These are phyloP conservation scores for Enteromius afrohamiltoni DNA, from an alignment of 2,797 vertebrate genomes.

Conservation along the genomic window DNA sequence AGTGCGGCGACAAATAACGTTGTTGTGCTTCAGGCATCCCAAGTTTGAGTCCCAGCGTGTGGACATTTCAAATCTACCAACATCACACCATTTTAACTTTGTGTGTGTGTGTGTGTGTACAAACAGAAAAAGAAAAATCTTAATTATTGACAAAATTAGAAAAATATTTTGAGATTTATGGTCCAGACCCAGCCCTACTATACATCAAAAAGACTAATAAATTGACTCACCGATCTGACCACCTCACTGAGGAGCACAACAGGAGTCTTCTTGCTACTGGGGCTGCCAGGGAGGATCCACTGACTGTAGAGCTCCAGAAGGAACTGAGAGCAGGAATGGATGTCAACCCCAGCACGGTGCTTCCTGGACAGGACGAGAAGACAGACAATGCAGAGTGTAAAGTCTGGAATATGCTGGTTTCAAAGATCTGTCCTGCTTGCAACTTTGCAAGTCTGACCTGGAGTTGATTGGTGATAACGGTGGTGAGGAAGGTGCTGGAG, in stretches of 20 bases:
- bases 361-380: constrained; percentile 79
- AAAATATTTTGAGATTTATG: background rate
- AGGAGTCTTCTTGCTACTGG: constrained; percentile 87
- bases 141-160: background rate
- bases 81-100: no score
- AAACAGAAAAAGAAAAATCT: no score
- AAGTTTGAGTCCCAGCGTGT: no score
- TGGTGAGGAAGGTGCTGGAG: constrained; percentile 83
- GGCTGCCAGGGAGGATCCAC: constrained; percentile 91
- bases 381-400: background rate
- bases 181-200: background rate
- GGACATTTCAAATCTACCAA: background rate
- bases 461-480: constrained; percentile 92
- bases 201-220: background rate
- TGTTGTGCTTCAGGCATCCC: no score
- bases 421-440: background rate
- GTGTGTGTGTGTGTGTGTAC: no score
- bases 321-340: constrained; percentile 98
- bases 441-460: constrained; percentile 75
- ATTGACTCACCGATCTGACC: constrained; percentile 86
- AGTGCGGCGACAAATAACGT: background rate
- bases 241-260: constrained; percentile 94
- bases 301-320: constrained; percentile 95
- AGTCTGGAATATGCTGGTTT: background rate
- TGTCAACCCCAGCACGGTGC: constrained; percentile 95